Conservation (phyloP, 2,113 vertebrate species). For the Dasyornis broadbenti region DNA sequence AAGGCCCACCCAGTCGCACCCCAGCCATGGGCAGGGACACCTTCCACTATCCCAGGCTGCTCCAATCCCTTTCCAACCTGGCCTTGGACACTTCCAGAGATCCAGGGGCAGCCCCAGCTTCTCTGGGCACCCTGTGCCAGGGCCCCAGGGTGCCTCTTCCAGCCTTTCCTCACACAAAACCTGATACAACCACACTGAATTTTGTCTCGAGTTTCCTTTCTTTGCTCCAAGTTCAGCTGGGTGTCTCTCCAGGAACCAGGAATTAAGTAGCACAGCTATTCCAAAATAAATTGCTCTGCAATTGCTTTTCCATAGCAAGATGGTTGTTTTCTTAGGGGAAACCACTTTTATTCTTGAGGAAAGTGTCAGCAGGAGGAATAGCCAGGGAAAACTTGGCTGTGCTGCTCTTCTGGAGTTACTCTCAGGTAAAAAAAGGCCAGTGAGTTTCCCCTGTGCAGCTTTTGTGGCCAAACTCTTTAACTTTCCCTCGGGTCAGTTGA, state of each 20-base stretch:
- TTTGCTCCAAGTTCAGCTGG: background rate
- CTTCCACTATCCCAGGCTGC: fast-evolving
- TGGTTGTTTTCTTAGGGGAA: slow-evolving; percentile 1
- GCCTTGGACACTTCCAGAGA: background rate
- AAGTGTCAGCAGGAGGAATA: background rate
- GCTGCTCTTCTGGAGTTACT: background rate
- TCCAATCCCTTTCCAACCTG: background rate
- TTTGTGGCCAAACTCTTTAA: background rate
- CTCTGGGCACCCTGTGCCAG: background rate
- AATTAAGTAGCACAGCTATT: background rate
- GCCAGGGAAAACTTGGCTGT: background rate
- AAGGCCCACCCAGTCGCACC: fast-evolving
- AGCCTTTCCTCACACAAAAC: background rate
- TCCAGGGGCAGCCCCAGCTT: background rate
- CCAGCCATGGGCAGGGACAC: background rate
- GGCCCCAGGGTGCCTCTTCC: background rate
- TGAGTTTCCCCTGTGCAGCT: background rate
- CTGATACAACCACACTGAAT: background rate
- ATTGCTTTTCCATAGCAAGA: slow-evolving; percentile 3
- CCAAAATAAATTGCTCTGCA: background rate
- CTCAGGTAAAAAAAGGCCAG: background rate
- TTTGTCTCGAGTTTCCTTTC: background rate
- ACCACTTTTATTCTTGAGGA: background rate
- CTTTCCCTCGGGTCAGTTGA: background rate
- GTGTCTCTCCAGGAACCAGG: background rate